Base-by-base conservation (phyloP, 2,888 invertebrate genomes). In the Archaeoteleia sp. region DNA sequence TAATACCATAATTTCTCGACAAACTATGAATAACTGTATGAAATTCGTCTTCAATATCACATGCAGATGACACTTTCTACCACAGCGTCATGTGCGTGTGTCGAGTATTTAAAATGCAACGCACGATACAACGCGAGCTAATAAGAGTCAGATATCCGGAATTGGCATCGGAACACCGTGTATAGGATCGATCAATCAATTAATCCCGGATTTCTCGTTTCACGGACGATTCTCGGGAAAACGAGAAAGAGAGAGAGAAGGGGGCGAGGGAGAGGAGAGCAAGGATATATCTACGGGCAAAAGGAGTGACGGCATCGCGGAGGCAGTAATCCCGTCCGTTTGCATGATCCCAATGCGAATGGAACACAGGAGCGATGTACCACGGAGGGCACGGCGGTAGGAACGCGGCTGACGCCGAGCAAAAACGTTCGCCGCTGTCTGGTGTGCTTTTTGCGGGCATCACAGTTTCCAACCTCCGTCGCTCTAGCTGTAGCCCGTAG, bases 381-480 rank as follows among this genome's bases (percentile, higher is more conserved):
- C 77, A 77, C 86, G 85, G 86, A 87, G 79, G 76, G 77, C 75
- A 86, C 73, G 75, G 78, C 77, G 77, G 78, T 77, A 77, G 81
- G 77, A 78, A 78, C 76, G 79, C 82, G 82, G 84, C 83, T 82
- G 85, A 82, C 82, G 83, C 81, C 58, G 63, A 65, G 82, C 85
- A 85, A 85, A 85, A 85, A 85, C 83, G 78, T 79, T 82, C 82
- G 82, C 79, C 83, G 85, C 84, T 85, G 85, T 85, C 85, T 85
- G 85, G 82, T 82, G 81, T 80, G 84, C 83, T 85, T 85, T 85
- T 85, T 85, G 85, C 79, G 78, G 77, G 77, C 82, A 79, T 80
- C 82, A 76, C 82, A 82, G 83, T 82, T 83, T 82, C 83, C 83
- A 83, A 81, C 82, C 80, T 80, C 80, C 78, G 77, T 74, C 74